These are phyloP conservation scores for Alloscopus bannaensis DNA, from an alignment of 2,888 invertebrate genomes.

Conservation along the genomic window DNA sequence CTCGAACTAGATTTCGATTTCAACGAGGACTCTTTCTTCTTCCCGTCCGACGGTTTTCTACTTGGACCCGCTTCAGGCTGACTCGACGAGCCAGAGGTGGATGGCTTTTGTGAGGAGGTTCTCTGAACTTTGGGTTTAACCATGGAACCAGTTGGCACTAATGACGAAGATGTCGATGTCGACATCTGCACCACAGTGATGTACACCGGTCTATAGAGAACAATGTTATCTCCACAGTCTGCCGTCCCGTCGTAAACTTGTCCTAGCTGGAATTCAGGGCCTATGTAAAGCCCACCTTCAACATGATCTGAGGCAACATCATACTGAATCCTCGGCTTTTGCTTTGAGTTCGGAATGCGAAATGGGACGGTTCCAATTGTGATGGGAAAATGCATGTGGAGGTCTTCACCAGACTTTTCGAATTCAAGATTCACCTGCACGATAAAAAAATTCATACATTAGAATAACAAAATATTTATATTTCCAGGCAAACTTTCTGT, in stretches of 20 bases:
- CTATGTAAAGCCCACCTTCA: slow-evolving; percentile 81
- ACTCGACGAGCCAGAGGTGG: too few relatives aligned
- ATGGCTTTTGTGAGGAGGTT: slow-evolving; percentile 27
- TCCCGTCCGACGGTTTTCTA: slow-evolving; percentile 12
- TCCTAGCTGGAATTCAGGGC: slow-evolving; percentile 83
- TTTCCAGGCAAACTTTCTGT: too few relatives aligned
- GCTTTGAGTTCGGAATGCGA: slow-evolving; percentile 81
- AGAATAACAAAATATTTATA: too few relatives aligned
- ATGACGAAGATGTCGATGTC: neutral
- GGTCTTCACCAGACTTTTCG: slow-evolving; percentile 83
- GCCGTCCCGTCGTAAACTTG: slow-evolving; percentile 86
- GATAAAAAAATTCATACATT: too few relatives aligned
- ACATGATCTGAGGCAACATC: slow-evolving; percentile 84
- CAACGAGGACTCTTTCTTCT: neutral
- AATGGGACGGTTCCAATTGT: slow-evolving; percentile 86
- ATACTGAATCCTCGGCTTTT: slow-evolving; percentile 80
- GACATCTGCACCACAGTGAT: slow-evolving; percentile 61
- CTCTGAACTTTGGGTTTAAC: slow-evolving; percentile 25
- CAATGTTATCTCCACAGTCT: slow-evolving; percentile 78
- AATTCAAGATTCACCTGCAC: slow-evolving; percentile 82
- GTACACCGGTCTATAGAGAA: slow-evolving; percentile 82
- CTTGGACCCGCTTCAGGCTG: neutral
- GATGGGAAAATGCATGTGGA: slow-evolving; percentile 84
- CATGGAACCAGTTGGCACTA: neutral
- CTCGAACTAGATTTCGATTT: slow-evolving; percentile 36